A percentile compares a stretch with the other conserved stretches of the same genome.
These are phyloP conservation scores for Diabrotica virgifera DNA, from an alignment of 1,140 invertebrate genomes.

Conservation along the genomic window DNA sequence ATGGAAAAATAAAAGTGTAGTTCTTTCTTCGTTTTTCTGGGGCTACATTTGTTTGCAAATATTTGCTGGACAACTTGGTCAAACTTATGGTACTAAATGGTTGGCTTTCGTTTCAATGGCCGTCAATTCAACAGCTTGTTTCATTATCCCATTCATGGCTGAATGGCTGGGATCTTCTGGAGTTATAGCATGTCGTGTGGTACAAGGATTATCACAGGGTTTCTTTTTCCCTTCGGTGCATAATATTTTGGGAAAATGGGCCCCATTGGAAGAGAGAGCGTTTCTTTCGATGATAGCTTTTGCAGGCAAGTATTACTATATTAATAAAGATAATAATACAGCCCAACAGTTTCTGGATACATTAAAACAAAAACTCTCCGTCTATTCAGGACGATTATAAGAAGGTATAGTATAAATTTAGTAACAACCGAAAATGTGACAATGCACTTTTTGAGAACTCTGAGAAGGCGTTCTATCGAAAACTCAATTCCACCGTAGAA, in stretches of 20 bases:
- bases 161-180: constrained; percentile 26
- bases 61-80: constrained; percentile 65
- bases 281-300: constrained; percentile 30
- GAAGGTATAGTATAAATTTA: too few species aligned
- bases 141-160: constrained; percentile 44
- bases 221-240: constrained; percentile 37
- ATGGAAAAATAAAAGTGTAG: constrained; percentile 53
- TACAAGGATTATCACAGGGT: constrained; percentile 37
- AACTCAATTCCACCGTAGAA: too few species aligned
- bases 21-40: constrained; percentile 69
- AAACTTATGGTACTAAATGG: constrained; percentile 60
- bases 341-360: too few species aligned
- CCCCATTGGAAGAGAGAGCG: constrained; percentile 31
- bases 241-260: constrained; percentile 36
- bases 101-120: constrained; percentile 60
- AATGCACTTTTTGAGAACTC: too few species aligned
- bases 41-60: constrained; percentile 57
- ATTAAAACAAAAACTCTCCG: too few species aligned
- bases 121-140: constrained; percentile 52
- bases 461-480: too few species aligned
- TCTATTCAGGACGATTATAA: too few species aligned
- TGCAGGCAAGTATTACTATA: constrained; percentile 22
- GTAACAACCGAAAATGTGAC: too few species aligned
- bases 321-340: too few species aligned
- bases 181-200: constrained; percentile 32